Evolutionary conservation across 2,797 vertebrate species (phyloP).

Genomic region (Prunella strophiata): DNA sequence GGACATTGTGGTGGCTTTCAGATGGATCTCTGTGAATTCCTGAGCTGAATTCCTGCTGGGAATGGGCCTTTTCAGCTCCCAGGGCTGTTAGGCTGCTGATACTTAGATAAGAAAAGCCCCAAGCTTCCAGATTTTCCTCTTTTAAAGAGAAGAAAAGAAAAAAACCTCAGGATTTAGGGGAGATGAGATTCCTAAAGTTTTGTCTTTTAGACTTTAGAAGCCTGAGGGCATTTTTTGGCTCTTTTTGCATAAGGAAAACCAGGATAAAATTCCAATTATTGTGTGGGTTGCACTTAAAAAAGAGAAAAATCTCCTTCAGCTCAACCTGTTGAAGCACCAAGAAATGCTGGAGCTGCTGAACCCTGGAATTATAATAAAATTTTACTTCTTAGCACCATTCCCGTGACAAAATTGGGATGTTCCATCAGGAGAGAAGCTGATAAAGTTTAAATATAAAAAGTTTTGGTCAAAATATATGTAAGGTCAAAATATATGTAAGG

Average conservation of each 20-base stretch:
- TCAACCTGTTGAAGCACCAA: background rate
- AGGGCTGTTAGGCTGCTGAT: background rate
- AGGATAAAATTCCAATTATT: background rate
- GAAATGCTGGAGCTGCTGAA: background rate
- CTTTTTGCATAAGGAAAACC: background rate
- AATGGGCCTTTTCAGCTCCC: background rate
- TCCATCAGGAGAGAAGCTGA: background rate
- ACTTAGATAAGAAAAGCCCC: background rate
- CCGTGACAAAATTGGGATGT: accelerated
- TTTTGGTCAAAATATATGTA: background rate
- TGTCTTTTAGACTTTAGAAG: background rate
- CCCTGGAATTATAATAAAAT: background rate
- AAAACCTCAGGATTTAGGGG: accelerated
- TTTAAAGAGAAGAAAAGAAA: background rate
- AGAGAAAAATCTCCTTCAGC: background rate
- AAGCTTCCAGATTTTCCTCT: background rate
- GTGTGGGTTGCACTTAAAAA: background rate
- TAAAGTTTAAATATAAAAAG: background rate
- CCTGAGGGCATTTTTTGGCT: background rate
- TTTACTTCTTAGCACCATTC: background rate
- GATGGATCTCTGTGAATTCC: background rate
- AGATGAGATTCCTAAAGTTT: background rate
- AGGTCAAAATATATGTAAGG: background rate
- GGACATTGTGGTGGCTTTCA: background rate
- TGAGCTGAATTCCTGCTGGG: background rate